Base-by-base conservation (phyloP, 2,113 vertebrate species). In the Alectura lathami region DNA sequence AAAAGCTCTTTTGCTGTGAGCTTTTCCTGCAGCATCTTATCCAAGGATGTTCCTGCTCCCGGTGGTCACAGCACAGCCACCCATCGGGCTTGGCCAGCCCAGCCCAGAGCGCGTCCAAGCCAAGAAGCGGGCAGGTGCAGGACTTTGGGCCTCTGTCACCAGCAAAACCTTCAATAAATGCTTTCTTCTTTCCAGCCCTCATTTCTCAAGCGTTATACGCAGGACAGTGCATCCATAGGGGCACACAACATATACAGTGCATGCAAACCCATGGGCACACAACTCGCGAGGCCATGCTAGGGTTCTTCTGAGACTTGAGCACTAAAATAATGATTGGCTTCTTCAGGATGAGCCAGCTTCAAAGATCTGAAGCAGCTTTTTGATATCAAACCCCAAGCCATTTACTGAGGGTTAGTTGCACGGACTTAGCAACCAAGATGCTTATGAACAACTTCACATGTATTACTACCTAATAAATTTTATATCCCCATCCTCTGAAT, bases 1-100 rank as follows among this genome's bases (percentile, higher is more conserved):
- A 93, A 96, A 88, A 74, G 29, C 83, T 84, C 78, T 68, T 57
- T 88, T 89, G n/a, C 50, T 83, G 66, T n/a, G 24, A 45, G 60
- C 88, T 77, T 76, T 77, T 87, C 87, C 68, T 90, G 51, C 86
- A 95, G 60, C 70, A 57, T 42, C 93, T 53, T 0, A 47, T 81
- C 50, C 9, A 45, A 90, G 91, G 88, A 94, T 69, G 60, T 79
- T 36, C 43, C 36, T 17, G 64, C 76, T 90, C 47, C 69, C 67
- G 21, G 63, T 43, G 21, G 83, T 23, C 69, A 48, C 3, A 11
- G 26, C 2, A 2, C 12, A 24, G 13, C 57, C 50, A 66, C 42
- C 43, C 17, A 5, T 14, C 30, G 21, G 66, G 40, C 91, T 48
- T 2, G 2, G 50, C 50, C 53, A 63, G 51, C 54, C 85, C 66